Percentiles rank a stretch among this genome's conserved stretches.
Evolutionary conservation across 2,888 invertebrate species (phyloP).

Genomic region (Chloroclystis v-ata): DNA sequence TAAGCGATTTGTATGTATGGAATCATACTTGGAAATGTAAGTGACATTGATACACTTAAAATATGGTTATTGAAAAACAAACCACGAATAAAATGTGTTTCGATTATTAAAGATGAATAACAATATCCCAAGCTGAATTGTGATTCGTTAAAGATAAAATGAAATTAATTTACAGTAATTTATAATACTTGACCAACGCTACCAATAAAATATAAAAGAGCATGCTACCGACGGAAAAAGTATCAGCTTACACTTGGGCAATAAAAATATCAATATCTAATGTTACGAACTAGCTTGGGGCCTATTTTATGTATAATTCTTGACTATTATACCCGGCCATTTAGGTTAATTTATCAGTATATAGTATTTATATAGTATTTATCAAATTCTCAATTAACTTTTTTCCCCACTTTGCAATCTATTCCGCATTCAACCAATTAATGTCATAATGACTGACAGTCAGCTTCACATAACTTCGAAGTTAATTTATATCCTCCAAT

Average conservation of each 20-base stretch:
- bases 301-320: slow-evolving; percentile 1
- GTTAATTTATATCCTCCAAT: slow-evolving; percentile 67
- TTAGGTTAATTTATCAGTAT: too few relatives aligned
- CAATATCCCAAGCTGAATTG: slow-evolving; percentile 2
- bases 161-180: slow-evolving; percentile 12
- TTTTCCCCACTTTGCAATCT: slow-evolving; percentile 6
- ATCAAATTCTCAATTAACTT: slow-evolving; percentile 5
- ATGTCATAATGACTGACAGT: slow-evolving; percentile 46
- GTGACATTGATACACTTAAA: background rate
- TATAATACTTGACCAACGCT: slow-evolving; percentile 18
- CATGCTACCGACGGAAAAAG: slow-evolving; percentile 51
- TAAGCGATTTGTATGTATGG: background rate
- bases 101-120: background rate
- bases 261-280: slow-evolving; percentile 54
- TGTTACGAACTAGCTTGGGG: background rate
- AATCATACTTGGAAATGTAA: background rate
- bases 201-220: slow-evolving; percentile 25
- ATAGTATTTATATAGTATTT: background rate
- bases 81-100: background rate
- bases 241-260: slow-evolving; percentile 50
- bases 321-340: too few relatives aligned
- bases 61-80: slow-evolving; percentile 1
- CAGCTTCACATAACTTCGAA: slow-evolving; percentile 41
- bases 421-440: slow-evolving; percentile 44
- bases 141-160: slow-evolving; percentile 5